These are phyloP conservation scores for Aphelenchoides fujianensis DNA, from an alignment of 1,140 invertebrate genomes.

Conservation along the genomic window DNA sequence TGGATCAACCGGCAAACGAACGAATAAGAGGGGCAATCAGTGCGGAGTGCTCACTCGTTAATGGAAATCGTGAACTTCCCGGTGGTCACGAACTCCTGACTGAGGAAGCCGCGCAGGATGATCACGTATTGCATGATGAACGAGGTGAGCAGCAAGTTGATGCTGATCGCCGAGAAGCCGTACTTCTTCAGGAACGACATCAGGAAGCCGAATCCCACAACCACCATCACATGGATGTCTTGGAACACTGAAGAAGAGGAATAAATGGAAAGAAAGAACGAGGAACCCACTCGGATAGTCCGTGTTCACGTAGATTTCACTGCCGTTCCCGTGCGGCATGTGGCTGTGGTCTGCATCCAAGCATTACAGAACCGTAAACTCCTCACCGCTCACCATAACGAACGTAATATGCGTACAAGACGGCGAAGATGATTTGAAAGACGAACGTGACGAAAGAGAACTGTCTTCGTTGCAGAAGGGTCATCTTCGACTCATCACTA, in stretches of 20 bases:
- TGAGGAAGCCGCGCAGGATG: constrained; percentile 55
- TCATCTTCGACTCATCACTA: constrained; percentile 15
- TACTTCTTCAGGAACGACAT: constrained; percentile 68
- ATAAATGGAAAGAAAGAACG: too few species aligned
- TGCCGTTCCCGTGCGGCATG: constrained; percentile 38
- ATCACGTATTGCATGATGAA: constrained; percentile 57
- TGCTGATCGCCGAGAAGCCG: constrained; percentile 80
- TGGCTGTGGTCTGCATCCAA: constrained; percentile 30
- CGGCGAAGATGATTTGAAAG: constrained; percentile 48
- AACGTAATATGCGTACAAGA: constrained; percentile 44
- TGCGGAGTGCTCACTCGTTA: constrained; percentile 57
- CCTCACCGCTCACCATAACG: too few species aligned
- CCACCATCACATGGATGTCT: constrained; percentile 60
- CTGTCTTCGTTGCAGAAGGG: constrained; percentile 47
- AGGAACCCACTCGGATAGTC: constrained; percentile 45
- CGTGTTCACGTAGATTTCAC: constrained; percentile 46
- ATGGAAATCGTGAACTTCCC: constrained; percentile 57
- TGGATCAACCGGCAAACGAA: constrained; percentile 61
- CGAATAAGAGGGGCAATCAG: too few species aligned
- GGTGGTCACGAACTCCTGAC: constrained; percentile 46
- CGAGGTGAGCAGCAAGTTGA: constrained; percentile 75
- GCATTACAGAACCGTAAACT: too few species aligned
- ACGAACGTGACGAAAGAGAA: constrained; percentile 47
- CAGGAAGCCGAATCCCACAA: constrained; percentile 50
- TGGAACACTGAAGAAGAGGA: constrained; percentile 55